Conservation (phyloP, 1,140 invertebrate genomes). For the Drosophila sturtevanti region DNA sequence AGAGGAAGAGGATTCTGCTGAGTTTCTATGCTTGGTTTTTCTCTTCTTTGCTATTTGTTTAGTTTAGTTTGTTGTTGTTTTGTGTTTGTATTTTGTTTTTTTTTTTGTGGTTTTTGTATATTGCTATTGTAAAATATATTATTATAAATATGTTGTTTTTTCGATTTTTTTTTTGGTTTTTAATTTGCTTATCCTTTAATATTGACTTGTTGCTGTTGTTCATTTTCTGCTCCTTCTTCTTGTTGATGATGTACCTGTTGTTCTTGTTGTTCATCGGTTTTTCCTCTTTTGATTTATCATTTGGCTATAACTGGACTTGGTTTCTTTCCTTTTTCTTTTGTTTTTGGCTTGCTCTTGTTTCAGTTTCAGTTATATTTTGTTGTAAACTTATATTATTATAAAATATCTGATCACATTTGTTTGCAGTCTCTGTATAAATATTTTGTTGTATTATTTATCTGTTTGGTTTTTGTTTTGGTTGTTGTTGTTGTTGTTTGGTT, state of each 20-base stretch:
- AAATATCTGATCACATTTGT: slow-evolving; percentile 83
- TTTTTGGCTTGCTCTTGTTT: slow-evolving; percentile 32
- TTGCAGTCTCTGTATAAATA: slow-evolving; percentile 83
- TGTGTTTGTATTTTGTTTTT: slow-evolving; percentile 70
- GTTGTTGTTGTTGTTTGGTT: slow-evolving; percentile 41
- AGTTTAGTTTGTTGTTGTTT: slow-evolving; percentile 57
- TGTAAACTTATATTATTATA: slow-evolving; percentile 82
- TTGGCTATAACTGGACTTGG: slow-evolving; percentile 62
- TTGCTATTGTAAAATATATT: slow-evolving; percentile 81
- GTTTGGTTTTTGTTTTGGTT: slow-evolving; percentile 36
- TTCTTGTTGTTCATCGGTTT: slow-evolving; percentile 62
- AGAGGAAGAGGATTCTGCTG: not conserved
- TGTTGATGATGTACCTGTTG: slow-evolving; percentile 1
- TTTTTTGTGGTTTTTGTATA: slow-evolving; percentile 75
- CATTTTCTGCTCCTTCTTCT: too few species aligned
- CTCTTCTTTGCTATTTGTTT: slow-evolving; percentile 50
- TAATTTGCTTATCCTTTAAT: slow-evolving; percentile 64
- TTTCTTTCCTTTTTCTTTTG: not conserved
- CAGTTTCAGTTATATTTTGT: slow-evolving; percentile 46
- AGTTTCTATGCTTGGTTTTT: not conserved
- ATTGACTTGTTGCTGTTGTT: slow-evolving; percentile 65
- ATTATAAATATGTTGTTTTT: slow-evolving; percentile 71
- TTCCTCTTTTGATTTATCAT: slow-evolving; percentile 68
- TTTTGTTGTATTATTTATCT: slow-evolving; percentile 68
- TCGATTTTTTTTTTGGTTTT: slow-evolving; percentile 36